A percentile compares a stretch with the other conserved stretches of the same genome.
Conservation (phyloP, 92 coral and sea anemone species). For the Porites cylindrica region DNA sequence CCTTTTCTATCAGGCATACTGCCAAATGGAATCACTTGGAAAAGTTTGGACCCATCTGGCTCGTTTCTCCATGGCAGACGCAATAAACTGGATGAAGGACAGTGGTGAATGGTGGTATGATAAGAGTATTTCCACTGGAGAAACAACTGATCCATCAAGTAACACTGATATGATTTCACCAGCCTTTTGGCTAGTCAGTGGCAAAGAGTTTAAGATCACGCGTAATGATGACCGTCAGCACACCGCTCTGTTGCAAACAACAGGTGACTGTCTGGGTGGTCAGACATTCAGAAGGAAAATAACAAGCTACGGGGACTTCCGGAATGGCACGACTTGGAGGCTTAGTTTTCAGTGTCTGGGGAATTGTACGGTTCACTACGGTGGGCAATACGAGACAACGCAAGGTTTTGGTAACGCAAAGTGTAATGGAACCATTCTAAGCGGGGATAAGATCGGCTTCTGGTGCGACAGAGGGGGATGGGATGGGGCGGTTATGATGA, state of each 20-base stretch:
- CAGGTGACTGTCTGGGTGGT: conserved; percentile 42
- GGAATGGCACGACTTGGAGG: conserved; percentile 47
- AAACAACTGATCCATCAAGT: too few relatives aligned
- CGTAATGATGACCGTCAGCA: conserved; percentile 61
- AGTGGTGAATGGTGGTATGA: conserved; percentile 7
- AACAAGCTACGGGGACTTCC: conserved; percentile 64
- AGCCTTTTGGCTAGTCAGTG: too few relatives aligned
- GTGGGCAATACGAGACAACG: conserved; percentile 45
- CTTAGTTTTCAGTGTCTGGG: conserved; percentile 50
- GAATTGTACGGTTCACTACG: conserved; percentile 48
- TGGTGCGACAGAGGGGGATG: too few relatives aligned
- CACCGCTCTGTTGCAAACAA: conserved; percentile 55
- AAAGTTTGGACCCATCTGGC: background rate
- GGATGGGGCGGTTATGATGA: too few relatives aligned
- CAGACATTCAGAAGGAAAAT: conserved; percentile 56
- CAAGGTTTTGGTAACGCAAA: conserved; percentile 29
- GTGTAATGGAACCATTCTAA: background rate
- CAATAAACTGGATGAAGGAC: background rate
- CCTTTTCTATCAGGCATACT: background rate
- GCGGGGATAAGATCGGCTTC: background rate
- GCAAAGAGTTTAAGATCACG: conserved; percentile 55
- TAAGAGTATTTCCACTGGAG: background rate
- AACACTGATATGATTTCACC: too few relatives aligned
- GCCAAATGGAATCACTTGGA: background rate
- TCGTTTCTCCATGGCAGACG: background rate